Conservation (phyloP, 2,113 vertebrate genomes). For the Phrynosoma blainvillii region DNA sequence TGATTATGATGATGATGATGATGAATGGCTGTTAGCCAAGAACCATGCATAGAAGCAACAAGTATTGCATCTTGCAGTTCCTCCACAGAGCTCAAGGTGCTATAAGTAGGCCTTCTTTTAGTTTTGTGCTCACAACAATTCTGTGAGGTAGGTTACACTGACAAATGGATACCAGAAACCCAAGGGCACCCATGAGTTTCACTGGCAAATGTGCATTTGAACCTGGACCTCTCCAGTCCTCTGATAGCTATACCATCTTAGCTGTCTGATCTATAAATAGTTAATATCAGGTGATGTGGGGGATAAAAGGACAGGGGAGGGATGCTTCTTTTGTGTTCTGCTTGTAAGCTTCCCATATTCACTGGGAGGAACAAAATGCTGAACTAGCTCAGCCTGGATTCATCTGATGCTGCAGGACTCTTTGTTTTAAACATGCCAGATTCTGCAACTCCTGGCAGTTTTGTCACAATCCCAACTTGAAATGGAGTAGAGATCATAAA, state of each 20-base stretch:
- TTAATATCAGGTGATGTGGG: not conserved
- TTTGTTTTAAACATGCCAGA: not conserved
- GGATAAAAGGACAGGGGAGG: not conserved
- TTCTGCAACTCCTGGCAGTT: not conserved
- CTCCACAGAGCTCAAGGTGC: not conserved
- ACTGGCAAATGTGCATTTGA: not conserved
- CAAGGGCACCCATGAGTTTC: not conserved
- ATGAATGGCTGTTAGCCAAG: not conserved
- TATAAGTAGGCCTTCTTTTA: not conserved
- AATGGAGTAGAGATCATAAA: not conserved
- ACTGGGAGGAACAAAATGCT: not conserved
- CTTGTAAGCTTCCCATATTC: not conserved
- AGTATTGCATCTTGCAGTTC: not conserved
- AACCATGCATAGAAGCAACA: not conserved
- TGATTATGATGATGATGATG: too few relatives aligned
- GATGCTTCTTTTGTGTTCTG: not conserved
- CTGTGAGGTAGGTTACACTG: not conserved
- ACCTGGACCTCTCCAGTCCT: not conserved
- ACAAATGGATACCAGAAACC: not conserved
- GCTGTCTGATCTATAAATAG: not conserved
- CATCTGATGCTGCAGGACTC: not conserved
- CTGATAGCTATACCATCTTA: not conserved
- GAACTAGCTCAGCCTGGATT: not conserved
- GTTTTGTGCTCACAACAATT: not conserved
- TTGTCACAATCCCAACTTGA: not conserved